A percentile compares a stretch with the other conserved stretches of the same genome.
Evolutionary conservation across 2,113 vertebrate genomes (phyloP).

Genomic region (Gopherus evgoodei): DNA sequence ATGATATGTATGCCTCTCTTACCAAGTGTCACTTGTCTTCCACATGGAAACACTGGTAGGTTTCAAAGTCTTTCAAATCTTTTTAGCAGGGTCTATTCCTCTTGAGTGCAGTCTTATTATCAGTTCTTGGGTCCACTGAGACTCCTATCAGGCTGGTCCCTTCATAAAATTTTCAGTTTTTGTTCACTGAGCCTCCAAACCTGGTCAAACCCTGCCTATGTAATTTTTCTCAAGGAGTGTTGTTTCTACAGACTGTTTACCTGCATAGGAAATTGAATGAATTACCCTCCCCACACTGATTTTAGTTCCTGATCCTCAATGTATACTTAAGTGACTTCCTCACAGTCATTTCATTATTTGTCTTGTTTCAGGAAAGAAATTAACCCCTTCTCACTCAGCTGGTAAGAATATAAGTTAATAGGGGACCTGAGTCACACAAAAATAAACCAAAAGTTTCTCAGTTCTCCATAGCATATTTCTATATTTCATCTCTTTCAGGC

Average conservation of each 20-base stretch:
- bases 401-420: not conserved
- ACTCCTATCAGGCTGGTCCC: not conserved
- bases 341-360: not conserved
- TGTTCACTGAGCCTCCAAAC: not conserved
- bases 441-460: not conserved
- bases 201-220: not conserved
- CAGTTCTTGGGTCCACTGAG: not conserved
- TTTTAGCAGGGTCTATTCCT: not conserved
- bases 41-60: no score
- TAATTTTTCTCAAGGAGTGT: not conserved
- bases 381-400: not conserved
- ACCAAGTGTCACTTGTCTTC: no score
- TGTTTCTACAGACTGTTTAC: not conserved
- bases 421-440: not conserved
- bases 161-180: not conserved
- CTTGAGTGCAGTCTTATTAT: not conserved
- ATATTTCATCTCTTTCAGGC: not conserved
- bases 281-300: not conserved
- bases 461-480: not conserved
- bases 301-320: not conserved
- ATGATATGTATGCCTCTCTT: no score
- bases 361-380: not conserved
- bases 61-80: not conserved
- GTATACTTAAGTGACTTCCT: not conserved
- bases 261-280: not conserved